These are phyloP conservation scores for Scaeva pyrastri DNA, from an alignment of 2,888 invertebrate species.

Conservation along the genomic window DNA sequence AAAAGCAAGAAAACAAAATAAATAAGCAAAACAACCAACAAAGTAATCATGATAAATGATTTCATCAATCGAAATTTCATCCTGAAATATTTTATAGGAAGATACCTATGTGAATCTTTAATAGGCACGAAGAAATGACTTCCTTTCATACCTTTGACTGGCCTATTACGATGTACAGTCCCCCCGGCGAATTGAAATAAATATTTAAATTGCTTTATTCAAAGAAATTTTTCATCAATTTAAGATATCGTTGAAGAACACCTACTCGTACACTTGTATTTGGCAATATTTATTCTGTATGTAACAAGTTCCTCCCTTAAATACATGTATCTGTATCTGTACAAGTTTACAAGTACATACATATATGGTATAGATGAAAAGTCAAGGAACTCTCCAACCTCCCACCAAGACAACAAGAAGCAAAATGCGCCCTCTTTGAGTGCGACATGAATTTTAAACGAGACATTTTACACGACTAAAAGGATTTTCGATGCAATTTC, in stretches of 20 bases:
- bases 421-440: slow-evolving; percentile 12
- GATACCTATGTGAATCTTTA: not conserved
- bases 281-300: not conserved
- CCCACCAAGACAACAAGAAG: slow-evolving; percentile 9
- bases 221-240: slow-evolving; percentile 38
- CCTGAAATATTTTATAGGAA: not conserved
- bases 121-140: not conserved
- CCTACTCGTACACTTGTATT: slow-evolving; percentile 6
- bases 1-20: not conserved
- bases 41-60: not conserved
- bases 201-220: slow-evolving; percentile 62
- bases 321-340: slow-evolving; percentile 30
- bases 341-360: slow-evolving; percentile 8
- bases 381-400: slow-evolving; percentile 35
- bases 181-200: not conserved
- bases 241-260: slow-evolving; percentile 34
- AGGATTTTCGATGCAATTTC: slow-evolving; percentile 74
- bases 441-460: slow-evolving; percentile 62
- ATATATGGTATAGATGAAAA: too few species aligned
- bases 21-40: not conserved
- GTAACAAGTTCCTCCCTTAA: slow-evolving; percentile 17
- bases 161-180: too few species aligned
- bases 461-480: slow-evolving; percentile 63
- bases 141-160: not conserved
- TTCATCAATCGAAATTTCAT: not conserved